Evolutionary conservation across 2,797 vertebrate species (phyloP), one percentile per base, ranked within the genome.

Genomic region (Pygocentrus nattereri): DNA sequence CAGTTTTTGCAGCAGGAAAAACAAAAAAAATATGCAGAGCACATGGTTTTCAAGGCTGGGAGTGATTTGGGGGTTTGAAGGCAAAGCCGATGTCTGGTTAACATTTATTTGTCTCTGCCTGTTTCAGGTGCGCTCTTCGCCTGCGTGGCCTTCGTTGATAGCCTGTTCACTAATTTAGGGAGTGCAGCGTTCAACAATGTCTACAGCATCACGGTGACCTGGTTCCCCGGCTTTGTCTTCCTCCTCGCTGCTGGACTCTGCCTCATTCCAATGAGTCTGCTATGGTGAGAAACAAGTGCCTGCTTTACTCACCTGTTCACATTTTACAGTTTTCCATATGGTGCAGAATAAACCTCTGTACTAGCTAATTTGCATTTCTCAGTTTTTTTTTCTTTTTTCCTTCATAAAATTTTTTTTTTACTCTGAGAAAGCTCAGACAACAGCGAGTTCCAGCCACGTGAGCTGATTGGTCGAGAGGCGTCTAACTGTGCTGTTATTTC

Each of bases 51-150:
- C 31, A 59, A 5, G 5, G 6, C 25, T 47, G 23, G 10, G 27
- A 25, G 15, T 50, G 13, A 21, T 69, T 3, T 49, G 13, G 58
- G 59, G 5, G 18, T 15, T 25, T 11, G 5, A 13, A n/a, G 4
- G 34, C 27, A 31, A 59, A 44, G 19, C 58, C 21, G 23, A 30
- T 81, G 8, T 21, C 19, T 0, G 8, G 25, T 19, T 61, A 78
- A 15, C 88, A 1, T 82, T 49, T 82, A 62, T 5, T 61, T 73
- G 21, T 79, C 21, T 44, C 30, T 84, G 2, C 80, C 47, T 79
- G 62, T 89, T 82, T 34, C 91, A 99, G 98, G 98, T 83, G 94
- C 95, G 23, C 89, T 99, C 79, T 99, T 99, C 88, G 98, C 96
- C 62, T 97, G 94, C 65, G 91, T 98, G 77, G 95, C 97, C 81